phyloP scores from a whole-genome alignment of 2,797 vertebrate genomes.

The Melanotaenia maccullochi region DNA sequence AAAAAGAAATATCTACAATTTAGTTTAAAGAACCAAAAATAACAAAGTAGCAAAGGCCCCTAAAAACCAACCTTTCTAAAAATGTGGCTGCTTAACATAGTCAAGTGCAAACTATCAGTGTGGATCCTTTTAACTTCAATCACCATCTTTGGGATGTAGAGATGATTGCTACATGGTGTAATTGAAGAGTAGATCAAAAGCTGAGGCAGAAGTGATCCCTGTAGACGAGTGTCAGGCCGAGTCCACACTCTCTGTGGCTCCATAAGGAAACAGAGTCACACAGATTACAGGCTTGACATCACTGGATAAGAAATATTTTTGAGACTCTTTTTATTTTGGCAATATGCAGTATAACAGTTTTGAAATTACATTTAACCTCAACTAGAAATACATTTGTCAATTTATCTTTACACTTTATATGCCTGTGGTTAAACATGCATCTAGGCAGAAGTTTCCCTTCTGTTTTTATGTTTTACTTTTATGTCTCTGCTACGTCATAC shows the following conservation, averaged over 20 bases:
- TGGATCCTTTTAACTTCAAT: conserved; percentile 77
- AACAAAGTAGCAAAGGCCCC: conserved; percentile 40
- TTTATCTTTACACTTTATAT: not conserved
- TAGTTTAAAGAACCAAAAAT: conserved; percentile 49
- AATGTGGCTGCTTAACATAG: conserved; percentile 41
- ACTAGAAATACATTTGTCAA: not conserved
- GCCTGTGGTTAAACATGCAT: too few relatives aligned
- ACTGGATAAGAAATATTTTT: conserved; percentile 19
- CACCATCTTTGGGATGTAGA: conserved; percentile 66
- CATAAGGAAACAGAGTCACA: conserved; percentile 49
- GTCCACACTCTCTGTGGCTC: conserved; percentile 40
- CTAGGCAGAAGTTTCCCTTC: not conserved
- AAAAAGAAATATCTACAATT: conserved; percentile 54
- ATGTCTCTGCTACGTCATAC: not conserved
- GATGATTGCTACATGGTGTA: conserved; percentile 80
- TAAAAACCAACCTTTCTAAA: conserved; percentile 44
- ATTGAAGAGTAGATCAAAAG: conserved; percentile 83
- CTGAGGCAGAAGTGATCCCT: conserved; percentile 55
- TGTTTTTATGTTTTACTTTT: not conserved
- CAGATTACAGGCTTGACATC: conserved; percentile 68
- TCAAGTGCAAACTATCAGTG: conserved; percentile 68
- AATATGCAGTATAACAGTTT: not conserved
- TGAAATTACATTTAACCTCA: not conserved
- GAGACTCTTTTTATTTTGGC: not conserved
- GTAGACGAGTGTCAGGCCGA: conserved; percentile 60